These are phyloP conservation scores for Procapra przewalskii DNA, from an alignment of 2,113 vertebrate species.

Conservation along the genomic window DNA sequence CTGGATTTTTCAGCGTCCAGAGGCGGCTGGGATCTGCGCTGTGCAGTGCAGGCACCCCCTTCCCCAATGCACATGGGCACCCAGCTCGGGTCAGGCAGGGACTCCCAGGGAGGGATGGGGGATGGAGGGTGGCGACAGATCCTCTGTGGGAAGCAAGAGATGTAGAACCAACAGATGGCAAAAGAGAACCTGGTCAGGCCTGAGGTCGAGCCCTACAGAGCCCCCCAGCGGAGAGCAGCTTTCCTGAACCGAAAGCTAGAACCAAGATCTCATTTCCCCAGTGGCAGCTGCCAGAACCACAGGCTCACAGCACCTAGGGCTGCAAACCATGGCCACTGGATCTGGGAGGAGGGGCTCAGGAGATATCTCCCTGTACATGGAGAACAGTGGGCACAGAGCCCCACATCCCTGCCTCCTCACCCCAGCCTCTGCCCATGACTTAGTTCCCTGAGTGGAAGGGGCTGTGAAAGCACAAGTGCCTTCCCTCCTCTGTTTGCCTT, in stretches of 20 bases:
- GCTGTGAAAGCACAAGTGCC: not conserved
- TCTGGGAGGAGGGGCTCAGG: not conserved
- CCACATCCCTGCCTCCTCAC: not conserved
- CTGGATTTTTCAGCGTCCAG: conserved; percentile 75
- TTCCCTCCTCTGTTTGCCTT: not conserved
- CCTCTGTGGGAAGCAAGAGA: not conserved
- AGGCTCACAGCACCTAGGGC: not conserved
- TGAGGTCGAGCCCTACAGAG: not conserved
- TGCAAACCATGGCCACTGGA: not conserved
- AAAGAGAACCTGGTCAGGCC: not conserved
- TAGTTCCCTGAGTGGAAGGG: not conserved
- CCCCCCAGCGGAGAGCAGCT: not conserved
- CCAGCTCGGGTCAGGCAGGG: not conserved
- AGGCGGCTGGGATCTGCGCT: conserved; percentile 66
- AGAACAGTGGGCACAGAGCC: not conserved
- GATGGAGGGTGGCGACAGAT: not conserved
- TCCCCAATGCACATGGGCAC: not conserved
- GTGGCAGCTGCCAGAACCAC: not conserved
- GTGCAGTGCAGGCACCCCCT: not conserved
- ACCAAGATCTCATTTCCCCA: not conserved
- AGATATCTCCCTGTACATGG: not conserved
- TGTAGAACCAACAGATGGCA: not conserved
- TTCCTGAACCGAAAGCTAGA: not conserved
- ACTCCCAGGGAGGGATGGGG: not conserved
- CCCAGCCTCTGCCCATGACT: not conserved